These are phyloP conservation scores for Hyphantria cunea DNA, from an alignment of 1,140 invertebrate genomes.

Conservation along the genomic window DNA sequence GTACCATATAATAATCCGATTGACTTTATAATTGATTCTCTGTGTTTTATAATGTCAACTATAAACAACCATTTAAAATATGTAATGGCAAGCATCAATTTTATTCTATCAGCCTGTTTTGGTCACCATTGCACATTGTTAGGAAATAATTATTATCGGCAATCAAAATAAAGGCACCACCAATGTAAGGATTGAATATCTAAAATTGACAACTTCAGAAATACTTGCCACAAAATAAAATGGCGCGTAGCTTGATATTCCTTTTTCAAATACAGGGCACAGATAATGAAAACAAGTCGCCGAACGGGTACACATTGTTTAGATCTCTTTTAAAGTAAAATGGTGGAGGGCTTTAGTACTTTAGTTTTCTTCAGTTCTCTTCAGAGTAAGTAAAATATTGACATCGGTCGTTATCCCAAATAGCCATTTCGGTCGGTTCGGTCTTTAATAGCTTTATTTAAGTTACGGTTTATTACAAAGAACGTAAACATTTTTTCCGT, in stretches of 20 bases:
- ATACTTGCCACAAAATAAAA: not conserved
- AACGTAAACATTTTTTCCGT: too few relatives aligned
- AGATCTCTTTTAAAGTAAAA: slow-evolving; percentile 3
- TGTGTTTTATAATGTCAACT: not conserved
- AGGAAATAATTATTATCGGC: not conserved
- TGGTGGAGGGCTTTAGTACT: slow-evolving; percentile 3
- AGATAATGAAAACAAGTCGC: not conserved
- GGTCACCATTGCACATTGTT: not conserved
- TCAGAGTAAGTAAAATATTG: slow-evolving; percentile 11
- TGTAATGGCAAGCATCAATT: not conserved
- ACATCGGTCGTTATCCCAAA: slow-evolving; percentile 6
- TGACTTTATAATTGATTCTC: slow-evolving; percentile 11
- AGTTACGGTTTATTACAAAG: not conserved
- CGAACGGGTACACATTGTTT: not conserved
- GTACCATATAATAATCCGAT: slow-evolving; percentile 11
- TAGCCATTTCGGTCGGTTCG: not conserved
- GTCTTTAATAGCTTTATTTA: not conserved
- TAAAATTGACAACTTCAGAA: not conserved
- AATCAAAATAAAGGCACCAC: not conserved
- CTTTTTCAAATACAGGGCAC: not conserved
- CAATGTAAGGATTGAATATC: not conserved
- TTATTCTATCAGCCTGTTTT: not conserved
- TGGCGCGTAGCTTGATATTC: not conserved
- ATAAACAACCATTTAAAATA: not conserved
- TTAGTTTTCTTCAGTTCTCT: not conserved